Evolutionary conservation across 1,140 invertebrate genomes (phyloP), one percentile per base, ranked within the genome.

Genomic region (Cephus cinctus): DNA sequence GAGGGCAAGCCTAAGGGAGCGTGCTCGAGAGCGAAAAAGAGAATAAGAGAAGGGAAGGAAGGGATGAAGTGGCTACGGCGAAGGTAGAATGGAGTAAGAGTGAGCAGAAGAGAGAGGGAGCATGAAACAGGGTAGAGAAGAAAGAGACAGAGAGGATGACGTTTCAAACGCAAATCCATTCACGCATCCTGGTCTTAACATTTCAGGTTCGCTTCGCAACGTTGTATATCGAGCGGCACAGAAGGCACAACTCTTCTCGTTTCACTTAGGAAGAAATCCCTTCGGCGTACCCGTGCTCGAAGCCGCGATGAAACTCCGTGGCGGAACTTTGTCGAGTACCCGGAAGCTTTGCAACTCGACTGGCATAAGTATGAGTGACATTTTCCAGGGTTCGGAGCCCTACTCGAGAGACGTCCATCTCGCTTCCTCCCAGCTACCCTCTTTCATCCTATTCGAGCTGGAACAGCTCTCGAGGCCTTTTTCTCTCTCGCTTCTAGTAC

Each of bases 211-310:
- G 45, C 34, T 22, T 36, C 34, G 41, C 30, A 52, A 39, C 56
- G 54, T 56, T 61, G 57, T 36, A 12, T 18, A 35, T 16, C 40
- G 36, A 50, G 47, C 38, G 47, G 38, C 47, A 46, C 15, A 38
- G 44, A 19, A 19, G 27, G 43, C n/a, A 43, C 49, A 62, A 59
- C 59, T 59, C 59, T 62, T 48, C 52, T 51, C 43, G 47, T 52
- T 47, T 44, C 50, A 46, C 48, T 51, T 54, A 47, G 44, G 48
- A n/a, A n/a, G n/a, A 57, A 57, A 57, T 62, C 54, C 54, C 56
- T 59, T 59, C 55, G 41, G 42, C 35, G 50, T 44, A 45, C 49
- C 19, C 38, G 36, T 12, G 40, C 31, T 35, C 22, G 19, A 30
- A 45, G 40, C 15, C 30, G 45, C 27, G 31, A 12, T 39, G 40